Evolutionary conservation across 2,797 vertebrate species (phyloP).

Genomic region (Muscicapa comitata): DNA sequence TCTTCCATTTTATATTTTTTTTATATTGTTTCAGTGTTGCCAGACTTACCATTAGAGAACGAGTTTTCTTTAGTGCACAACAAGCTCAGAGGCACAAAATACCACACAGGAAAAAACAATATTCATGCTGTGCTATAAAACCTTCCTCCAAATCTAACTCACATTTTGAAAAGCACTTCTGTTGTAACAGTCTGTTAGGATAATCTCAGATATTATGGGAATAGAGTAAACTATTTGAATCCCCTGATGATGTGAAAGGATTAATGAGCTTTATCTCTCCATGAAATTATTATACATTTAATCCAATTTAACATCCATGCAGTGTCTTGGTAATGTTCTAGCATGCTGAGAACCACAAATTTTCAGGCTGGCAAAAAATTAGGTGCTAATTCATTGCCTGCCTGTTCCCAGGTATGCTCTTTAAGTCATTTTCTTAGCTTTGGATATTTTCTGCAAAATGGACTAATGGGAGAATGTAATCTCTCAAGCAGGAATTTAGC

Average conservation of each 20-base stretch:
- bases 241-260: background rate
- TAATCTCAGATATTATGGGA: background rate
- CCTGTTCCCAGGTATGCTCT: background rate
- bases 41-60: background rate
- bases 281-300: background rate
- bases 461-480: background rate
- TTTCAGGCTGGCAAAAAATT: background rate
- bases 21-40: background rate
- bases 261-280: background rate
- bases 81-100: background rate
- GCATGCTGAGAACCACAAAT: background rate
- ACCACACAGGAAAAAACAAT: background rate
- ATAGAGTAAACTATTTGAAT: background rate
- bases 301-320: background rate
- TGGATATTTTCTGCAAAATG: background rate
- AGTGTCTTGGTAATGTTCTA: background rate
- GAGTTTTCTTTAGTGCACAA: background rate
- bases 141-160: background rate
- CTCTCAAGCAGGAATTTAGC: background rate
- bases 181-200: background rate
- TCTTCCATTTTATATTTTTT: background rate
- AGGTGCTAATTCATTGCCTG: background rate
- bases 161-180: background rate
- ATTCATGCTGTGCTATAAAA: background rate
- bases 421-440: background rate